These are phyloP conservation scores for Sialis fuliginosa DNA, from an alignment of 2,888 invertebrate species.

Conservation along the genomic window DNA sequence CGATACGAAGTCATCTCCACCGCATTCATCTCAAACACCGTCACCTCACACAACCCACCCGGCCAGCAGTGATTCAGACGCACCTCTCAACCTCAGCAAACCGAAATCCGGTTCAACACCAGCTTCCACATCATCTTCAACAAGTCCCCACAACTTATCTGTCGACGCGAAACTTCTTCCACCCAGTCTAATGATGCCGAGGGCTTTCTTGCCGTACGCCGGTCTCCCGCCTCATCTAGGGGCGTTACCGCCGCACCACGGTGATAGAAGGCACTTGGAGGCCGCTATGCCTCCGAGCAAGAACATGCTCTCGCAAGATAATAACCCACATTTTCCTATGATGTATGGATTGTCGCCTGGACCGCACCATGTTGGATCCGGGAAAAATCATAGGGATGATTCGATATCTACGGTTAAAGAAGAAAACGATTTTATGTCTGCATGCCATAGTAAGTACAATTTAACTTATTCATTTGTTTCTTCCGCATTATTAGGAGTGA, in stretches of 20 bases:
- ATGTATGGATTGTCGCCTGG: constrained; percentile 25
- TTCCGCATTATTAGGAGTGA: too few relatives aligned
- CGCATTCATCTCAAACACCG: constrained; percentile 12
- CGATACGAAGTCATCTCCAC: constrained; percentile 18
- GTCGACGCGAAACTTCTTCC: constrained; percentile 29
- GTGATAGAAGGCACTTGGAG: constrained; percentile 12
- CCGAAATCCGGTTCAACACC: constrained; percentile 41
- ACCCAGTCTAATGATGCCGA: constrained; percentile 37
- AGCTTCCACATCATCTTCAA: constrained; percentile 26
- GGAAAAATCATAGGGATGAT: constrained; percentile 16
- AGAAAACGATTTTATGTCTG: constrained; percentile 42
- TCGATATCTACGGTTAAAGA: constrained; percentile 28
- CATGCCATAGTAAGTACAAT: constrained; percentile 33
- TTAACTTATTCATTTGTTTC: not conserved
- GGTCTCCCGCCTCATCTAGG: constrained; percentile 39
- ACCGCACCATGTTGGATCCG: constrained; percentile 16
- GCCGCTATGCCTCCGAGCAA: not conserved
- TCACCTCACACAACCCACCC: constrained; percentile 17
- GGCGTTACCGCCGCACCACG: constrained; percentile 23
- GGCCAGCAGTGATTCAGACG: constrained; percentile 46
- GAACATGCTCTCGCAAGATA: constrained; percentile 21
- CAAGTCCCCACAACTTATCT: constrained; percentile 24
- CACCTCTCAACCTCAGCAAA: constrained; percentile 77
- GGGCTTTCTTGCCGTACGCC: constrained; percentile 41
- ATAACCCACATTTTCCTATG: constrained; percentile 17